phyloP scores from a whole-genome alignment of 2,797 vertebrate genomes.

The Enteromius fasciolatus region DNA sequence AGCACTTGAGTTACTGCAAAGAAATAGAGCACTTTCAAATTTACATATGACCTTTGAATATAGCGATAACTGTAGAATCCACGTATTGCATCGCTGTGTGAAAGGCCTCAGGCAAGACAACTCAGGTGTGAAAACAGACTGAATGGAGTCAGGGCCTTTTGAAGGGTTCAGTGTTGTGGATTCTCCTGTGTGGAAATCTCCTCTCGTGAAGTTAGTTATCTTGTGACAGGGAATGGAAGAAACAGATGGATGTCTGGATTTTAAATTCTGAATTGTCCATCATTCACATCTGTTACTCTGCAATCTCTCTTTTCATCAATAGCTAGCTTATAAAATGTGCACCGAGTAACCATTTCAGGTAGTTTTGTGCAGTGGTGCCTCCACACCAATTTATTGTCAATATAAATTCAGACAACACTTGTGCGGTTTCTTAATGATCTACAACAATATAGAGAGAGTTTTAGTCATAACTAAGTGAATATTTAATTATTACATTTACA shows the following conservation, averaged over 20 bases:
- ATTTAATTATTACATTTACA: not conserved
- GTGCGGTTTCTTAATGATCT: not conserved
- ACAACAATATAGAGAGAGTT: not conserved
- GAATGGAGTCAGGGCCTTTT: slow-evolving; percentile 30
- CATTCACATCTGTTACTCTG: not conserved
- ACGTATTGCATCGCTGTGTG: not conserved
- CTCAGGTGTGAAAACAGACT: slow-evolving; percentile 43
- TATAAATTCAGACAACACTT: not conserved
- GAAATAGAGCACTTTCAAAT: slow-evolving; percentile 35
- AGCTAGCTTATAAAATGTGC: not conserved
- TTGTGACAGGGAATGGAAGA: not conserved
- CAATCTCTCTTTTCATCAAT: not conserved
- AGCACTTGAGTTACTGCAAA: slow-evolving; percentile 23
- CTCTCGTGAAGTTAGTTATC: slow-evolving; percentile 3
- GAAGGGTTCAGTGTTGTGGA: not conserved
- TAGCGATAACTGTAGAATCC: slow-evolving; percentile 31
- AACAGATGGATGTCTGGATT: slow-evolving; percentile 9
- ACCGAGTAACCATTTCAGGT: not conserved
- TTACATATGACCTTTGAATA: slow-evolving; percentile 46
- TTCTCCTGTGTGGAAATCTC: slow-evolving; percentile 23
- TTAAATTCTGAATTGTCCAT: not conserved
- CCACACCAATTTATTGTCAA: not conserved
- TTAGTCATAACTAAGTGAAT: not conserved
- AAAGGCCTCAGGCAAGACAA: slow-evolving; percentile 30
- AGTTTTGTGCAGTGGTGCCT: not conserved